Evolutionary conservation across 2,797 vertebrate genomes (phyloP), one percentile per base, ranked within the genome.

Genomic region (Eupleurogrammus muticus): DNA sequence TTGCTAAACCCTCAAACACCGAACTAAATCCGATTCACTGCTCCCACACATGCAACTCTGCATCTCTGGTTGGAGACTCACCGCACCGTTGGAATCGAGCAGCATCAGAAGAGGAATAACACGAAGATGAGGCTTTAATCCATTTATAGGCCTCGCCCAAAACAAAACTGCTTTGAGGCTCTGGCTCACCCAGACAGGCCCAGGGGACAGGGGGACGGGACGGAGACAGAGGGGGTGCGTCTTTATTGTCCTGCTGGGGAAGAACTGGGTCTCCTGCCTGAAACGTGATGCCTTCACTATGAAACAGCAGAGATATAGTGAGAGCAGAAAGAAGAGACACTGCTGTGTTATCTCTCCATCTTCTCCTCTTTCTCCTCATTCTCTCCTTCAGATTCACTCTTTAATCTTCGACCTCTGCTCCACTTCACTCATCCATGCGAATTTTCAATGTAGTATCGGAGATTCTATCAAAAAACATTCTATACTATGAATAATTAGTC

Each of bases 141-240:
- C 73, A 81, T 92, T 92, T 93, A 93, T 93, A 93, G 60, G 75
- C 82, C 81, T 88, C 49, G 42, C 53, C 67, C 69, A 54, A 66
- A 82, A 84, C 77, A 85, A 86, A 71, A 56, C 68, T 6, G 54
- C 74, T 81, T 84, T 81, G 70, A 82, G 67, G 48, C 23, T 73
- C 16, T 2, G 46, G 55, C 73, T 80, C 78, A 80, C 61, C 81
- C 70, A 56, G 59, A 13, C 11, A 11, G 67, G 20, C 38, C 40
- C 90, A 89, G 92, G 79, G 73, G 61, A 14, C 24, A 65, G 58
- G 21, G 66, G 14, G 16, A 32, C 23, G 62, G 58, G 23, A 58
- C 44, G 48, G 46, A 19, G 38, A 49, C 40, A n/a, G 66, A 70
- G 42, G 40, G 35, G 51, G 78, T 1, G 21, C 34, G 75, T 75